Conservation (phyloP, 2,113 vertebrate genomes). For the Pontoporia blainvillei region DNA sequence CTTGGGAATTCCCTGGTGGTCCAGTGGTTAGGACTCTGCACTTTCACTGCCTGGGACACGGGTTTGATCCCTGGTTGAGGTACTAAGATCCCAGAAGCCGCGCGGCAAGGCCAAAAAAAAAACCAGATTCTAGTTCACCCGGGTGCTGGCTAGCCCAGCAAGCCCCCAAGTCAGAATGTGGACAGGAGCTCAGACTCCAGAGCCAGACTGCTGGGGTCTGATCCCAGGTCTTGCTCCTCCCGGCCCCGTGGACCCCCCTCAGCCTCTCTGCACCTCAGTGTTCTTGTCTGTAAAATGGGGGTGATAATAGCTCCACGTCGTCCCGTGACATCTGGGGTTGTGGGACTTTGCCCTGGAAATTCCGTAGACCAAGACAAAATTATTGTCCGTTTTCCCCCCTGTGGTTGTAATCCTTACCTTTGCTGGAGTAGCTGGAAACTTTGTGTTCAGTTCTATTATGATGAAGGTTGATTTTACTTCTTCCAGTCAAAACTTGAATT, state of each 20-base stretch:
- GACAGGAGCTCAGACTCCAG: not conserved
- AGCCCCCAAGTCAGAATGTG: too few relatives aligned
- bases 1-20: not conserved
- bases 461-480: not conserved
- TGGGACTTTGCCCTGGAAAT: not conserved
- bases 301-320: not conserved
- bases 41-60: not conserved
- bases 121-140: not conserved
- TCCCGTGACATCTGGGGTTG: not conserved
- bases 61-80: too few relatives aligned
- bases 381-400: not conserved
- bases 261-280: not conserved
- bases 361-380: not conserved
- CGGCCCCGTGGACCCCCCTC: accelerated
- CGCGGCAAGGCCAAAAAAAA: too few relatives aligned
- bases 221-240: not conserved
- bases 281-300: not conserved
- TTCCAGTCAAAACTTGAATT: not conserved
- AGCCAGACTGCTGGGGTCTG: too few relatives aligned
- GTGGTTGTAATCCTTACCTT: not conserved
- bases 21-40: not conserved
- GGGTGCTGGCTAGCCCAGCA: not conserved
- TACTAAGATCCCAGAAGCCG: not conserved
- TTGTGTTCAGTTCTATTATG: conserved; percentile 52
- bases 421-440: not conserved